Evolutionary conservation across 2,888 invertebrate species (phyloP).

Genomic region (Lepidochrysops patricia): DNA sequence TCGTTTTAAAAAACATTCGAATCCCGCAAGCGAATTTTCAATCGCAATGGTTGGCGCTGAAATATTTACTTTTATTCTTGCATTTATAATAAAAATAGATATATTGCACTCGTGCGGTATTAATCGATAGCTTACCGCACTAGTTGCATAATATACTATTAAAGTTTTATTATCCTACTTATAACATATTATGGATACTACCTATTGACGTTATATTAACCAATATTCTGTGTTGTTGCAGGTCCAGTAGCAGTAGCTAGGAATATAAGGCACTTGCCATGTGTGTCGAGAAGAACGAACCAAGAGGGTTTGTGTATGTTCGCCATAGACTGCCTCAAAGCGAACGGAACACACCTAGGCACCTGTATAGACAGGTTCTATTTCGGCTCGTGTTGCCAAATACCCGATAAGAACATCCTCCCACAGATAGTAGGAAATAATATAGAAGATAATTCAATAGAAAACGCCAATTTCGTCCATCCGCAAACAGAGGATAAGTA

Average conservation of each 20-base stretch:
- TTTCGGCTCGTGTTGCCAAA: conserved; percentile 93
- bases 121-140: too few relatives aligned
- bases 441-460: conserved; percentile 76
- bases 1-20: too few relatives aligned
- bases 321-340: conserved; percentile 92
- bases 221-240: conserved; percentile 39
- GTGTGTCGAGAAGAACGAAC: conserved; percentile 85
- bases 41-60: too few relatives aligned
- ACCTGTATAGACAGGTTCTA: conserved; percentile 95
- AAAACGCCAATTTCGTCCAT: conserved; percentile 63
- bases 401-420: conserved; percentile 71
- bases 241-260: conserved; percentile 85
- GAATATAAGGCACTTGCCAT: conserved; percentile 91
- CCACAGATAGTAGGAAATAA: conserved; percentile 76
- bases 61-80: too few relatives aligned
- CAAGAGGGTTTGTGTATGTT: conserved; percentile 94
- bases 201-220: not conserved
- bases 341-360: conserved; percentile 92
- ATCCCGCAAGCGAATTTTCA: too few relatives aligned
- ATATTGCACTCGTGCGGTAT: too few relatives aligned
- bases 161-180: not conserved
- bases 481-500: conserved; percentile 55
- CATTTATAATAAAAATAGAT: too few relatives aligned
- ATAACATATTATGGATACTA: too few relatives aligned
- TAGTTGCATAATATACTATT: not conserved